Conservation (phyloP, 2,888 invertebrate genomes). For the Therioaphis trifolii region DNA sequence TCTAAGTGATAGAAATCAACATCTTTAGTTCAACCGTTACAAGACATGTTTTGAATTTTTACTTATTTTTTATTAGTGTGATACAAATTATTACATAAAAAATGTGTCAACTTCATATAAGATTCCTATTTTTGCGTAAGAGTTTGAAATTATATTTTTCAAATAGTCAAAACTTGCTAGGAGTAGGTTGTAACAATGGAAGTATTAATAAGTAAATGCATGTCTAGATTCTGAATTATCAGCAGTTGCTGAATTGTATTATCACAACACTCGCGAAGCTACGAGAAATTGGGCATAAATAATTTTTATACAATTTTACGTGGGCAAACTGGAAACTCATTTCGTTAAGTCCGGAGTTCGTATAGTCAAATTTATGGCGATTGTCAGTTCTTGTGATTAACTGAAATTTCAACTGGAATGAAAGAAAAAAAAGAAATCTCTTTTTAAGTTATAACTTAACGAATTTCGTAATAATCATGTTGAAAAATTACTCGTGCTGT, state of each 20-base stretch:
- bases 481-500: not conserved
- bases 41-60: too few relatives aligned
- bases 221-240: not conserved
- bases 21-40: too few relatives aligned
- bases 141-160: too few relatives aligned
- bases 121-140: too few relatives aligned
- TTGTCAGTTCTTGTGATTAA: too few relatives aligned
- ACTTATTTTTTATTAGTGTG: too few relatives aligned
- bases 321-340: slow-evolving; percentile 21
- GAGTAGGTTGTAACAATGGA: slow-evolving; percentile 34
- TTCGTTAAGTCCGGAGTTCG: slow-evolving; percentile 4
- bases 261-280: not conserved
- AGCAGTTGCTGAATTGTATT: not conserved
- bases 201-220: slow-evolving; percentile 15
- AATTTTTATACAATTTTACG: slow-evolving; percentile 35
- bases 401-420: not conserved
- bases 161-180: too few relatives aligned
- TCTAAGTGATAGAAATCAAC: too few relatives aligned
- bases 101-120: too few relatives aligned
- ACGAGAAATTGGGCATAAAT: slow-evolving; percentile 31
- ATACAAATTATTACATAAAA: too few relatives aligned
- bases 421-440: not conserved
- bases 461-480: not conserved
- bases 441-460: not conserved
- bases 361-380: slow-evolving; percentile 14